Conservation (phyloP, 2,797 vertebrate species). For the Sardinella longiceps region DNA sequence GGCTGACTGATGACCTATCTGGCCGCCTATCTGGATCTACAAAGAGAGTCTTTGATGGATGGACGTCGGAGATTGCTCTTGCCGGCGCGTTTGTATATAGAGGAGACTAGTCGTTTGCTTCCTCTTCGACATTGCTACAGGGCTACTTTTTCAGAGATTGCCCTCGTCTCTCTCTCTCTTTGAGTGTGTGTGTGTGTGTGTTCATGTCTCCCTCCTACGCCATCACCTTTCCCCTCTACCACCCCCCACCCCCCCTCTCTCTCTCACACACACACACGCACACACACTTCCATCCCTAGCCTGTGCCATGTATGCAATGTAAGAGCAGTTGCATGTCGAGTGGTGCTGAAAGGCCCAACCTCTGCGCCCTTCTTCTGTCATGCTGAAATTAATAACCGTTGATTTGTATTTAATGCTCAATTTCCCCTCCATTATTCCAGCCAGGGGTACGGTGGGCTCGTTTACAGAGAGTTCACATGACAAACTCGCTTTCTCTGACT, state of each 20-base stretch:
- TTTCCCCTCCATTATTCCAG: constrained; percentile 75
- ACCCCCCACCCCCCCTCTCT: neutral
- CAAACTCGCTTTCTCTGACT: constrained; percentile 55
- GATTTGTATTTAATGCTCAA: constrained; percentile 79
- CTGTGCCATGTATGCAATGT: constrained; percentile 64
- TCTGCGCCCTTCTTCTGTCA: constrained; percentile 59
- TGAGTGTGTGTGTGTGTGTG: neutral
- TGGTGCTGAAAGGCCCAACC: constrained; percentile 61
- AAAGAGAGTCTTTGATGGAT: constrained; percentile 67
- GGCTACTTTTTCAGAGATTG: constrained; percentile 53
- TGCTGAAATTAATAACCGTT: constrained; percentile 71
- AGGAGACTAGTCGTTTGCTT: constrained; percentile 60
- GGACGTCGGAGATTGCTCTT: constrained; percentile 56
- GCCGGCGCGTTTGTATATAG: constrained; percentile 72
- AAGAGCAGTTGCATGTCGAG: constrained; percentile 50
- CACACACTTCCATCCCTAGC: constrained; percentile 58
- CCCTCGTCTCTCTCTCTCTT: too few species aligned
- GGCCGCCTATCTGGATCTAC: constrained; percentile 64
- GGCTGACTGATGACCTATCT: constrained; percentile 68
- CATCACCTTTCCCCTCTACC: neutral
- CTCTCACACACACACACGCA: too few species aligned
- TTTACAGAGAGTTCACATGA: constrained; percentile 68
- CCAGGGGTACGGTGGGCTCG: constrained; percentile 59
- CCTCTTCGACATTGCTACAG: constrained; percentile 55
- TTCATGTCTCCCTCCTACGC: constrained; percentile 18